Evolutionary conservation across 2,888 invertebrate genomes (phyloP).

Genomic region (Auanema freiburgensis): DNA sequence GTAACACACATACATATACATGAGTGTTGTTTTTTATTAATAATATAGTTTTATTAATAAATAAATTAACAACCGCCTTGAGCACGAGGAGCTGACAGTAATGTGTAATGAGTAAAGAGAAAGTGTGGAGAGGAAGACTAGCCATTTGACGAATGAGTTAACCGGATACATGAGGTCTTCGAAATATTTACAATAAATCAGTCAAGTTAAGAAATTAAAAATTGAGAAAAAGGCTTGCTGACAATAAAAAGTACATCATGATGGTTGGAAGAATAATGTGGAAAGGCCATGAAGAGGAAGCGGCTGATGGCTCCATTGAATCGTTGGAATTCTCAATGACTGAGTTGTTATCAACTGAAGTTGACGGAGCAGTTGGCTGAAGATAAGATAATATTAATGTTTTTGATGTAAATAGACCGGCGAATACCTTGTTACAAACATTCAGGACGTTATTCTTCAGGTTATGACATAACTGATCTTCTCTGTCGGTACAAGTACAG

Average conservation of each 20-base stretch:
- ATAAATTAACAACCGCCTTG: too few relatives aligned
- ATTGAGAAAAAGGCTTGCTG: conserved; percentile 19
- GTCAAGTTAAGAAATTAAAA: neutral
- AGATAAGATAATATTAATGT: conserved; percentile 3
- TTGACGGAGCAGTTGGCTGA: conserved; percentile 28
- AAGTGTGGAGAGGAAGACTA: too few relatives aligned
- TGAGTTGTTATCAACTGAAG: conserved; percentile 29
- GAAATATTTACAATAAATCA: too few relatives aligned
- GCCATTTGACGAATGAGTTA: too few relatives aligned
- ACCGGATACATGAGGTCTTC: too few relatives aligned
- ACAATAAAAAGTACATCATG: conserved; percentile 14
- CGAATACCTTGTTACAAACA: conserved; percentile 41
- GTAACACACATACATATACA: too few relatives aligned
- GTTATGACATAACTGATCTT: conserved; percentile 58
- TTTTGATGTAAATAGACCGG: neutral
- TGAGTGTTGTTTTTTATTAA: too few relatives aligned
- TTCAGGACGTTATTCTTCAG: conserved; percentile 49
- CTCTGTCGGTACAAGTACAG: conserved; percentile 62
- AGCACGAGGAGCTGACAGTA: too few relatives aligned
- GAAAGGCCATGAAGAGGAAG: neutral
- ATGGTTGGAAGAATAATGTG: conserved; percentile 12
- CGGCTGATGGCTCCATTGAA: conserved; percentile 19
- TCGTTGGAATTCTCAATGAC: conserved; percentile 33
- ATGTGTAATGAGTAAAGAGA: too few relatives aligned
- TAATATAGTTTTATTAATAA: too few relatives aligned